These are phyloP conservation scores for Kryphioiulus occultus DNA, from an alignment of 2,888 invertebrate species.

Conservation along the genomic window DNA sequence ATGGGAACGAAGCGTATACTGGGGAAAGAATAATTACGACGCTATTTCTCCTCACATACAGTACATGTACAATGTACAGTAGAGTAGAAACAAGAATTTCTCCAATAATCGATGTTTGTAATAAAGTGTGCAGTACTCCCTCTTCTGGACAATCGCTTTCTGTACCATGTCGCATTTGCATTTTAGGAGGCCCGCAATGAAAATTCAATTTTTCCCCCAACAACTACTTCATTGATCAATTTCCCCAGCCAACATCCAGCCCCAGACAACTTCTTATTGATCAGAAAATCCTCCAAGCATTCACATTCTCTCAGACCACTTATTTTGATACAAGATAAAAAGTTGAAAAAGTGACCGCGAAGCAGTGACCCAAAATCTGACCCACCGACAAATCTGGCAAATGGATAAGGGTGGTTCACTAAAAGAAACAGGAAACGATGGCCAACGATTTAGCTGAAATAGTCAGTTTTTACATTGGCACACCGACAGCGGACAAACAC, in stretches of 20 bases:
- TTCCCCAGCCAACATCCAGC: slow-evolving; percentile 1
- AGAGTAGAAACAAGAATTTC: not conserved
- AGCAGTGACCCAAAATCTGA: not conserved
- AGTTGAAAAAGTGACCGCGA: not conserved
- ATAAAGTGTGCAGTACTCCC: not conserved
- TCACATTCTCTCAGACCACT: not conserved
- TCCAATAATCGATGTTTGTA: slow-evolving; percentile 26
- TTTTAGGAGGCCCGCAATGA: not conserved
- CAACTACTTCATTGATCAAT: slow-evolving; percentile 31
- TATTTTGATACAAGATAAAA: not conserved
- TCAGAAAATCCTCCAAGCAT: not conserved
- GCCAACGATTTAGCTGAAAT: no score
- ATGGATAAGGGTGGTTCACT: not conserved
- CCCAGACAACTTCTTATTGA: slow-evolving; percentile 22
- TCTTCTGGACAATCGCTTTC: slow-evolving; percentile 20
- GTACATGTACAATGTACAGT: no score
- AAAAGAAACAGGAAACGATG: not conserved
- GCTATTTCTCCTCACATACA: not conserved
- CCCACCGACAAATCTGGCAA: not conserved
- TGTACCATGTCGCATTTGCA: not conserved
- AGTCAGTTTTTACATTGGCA: no score
- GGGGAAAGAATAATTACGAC: not conserved
- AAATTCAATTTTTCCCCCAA: slow-evolving; percentile 2
- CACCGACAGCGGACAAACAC: no score
- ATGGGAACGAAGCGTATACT: not conserved